Percentiles rank a stretch among this genome's conserved stretches.
Conservation (phyloP, 2,113 vertebrate species). For the Potamarius usumacintae region DNA sequence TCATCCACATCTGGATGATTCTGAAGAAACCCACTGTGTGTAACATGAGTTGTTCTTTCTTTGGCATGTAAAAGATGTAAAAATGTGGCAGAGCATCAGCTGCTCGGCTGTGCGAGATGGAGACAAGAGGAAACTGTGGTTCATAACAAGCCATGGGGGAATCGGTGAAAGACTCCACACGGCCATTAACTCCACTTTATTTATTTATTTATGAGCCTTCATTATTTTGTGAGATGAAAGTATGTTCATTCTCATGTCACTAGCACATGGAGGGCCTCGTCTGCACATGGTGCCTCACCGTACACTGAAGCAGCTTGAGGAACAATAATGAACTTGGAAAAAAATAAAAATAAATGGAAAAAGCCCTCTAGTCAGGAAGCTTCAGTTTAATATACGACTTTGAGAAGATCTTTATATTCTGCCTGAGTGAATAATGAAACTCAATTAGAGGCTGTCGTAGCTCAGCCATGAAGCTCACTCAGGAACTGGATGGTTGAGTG, state of each 20-base stretch:
- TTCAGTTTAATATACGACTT: not conserved
- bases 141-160: conserved; percentile 50
- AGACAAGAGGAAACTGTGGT: conserved; percentile 30
- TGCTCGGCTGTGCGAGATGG: conserved; percentile 37
- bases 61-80: conserved; percentile 18
- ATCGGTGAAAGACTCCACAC: conserved; percentile 30
- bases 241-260: conserved; percentile 30
- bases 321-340: not conserved
- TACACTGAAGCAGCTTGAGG: not conserved
- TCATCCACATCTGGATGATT: not conserved
- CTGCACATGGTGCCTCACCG: not conserved
- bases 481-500: not conserved
- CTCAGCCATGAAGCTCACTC: not conserved
- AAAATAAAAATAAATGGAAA: not conserved
- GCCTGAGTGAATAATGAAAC: not conserved
- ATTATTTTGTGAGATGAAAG: conserved; percentile 51
- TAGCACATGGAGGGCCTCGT: not conserved
- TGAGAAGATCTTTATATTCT: not conserved
- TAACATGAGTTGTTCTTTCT: conserved; percentile 40
- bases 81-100: conserved; percentile 31
- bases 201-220: conserved; percentile 36
- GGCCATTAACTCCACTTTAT: conserved; percentile 41
- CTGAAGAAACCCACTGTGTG: conserved; percentile 10
- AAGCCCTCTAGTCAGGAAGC: not conserved
- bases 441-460: not conserved